phyloP scores from a whole-genome alignment of 2,888 invertebrate species.

The Apotomis turbidana region DNA sequence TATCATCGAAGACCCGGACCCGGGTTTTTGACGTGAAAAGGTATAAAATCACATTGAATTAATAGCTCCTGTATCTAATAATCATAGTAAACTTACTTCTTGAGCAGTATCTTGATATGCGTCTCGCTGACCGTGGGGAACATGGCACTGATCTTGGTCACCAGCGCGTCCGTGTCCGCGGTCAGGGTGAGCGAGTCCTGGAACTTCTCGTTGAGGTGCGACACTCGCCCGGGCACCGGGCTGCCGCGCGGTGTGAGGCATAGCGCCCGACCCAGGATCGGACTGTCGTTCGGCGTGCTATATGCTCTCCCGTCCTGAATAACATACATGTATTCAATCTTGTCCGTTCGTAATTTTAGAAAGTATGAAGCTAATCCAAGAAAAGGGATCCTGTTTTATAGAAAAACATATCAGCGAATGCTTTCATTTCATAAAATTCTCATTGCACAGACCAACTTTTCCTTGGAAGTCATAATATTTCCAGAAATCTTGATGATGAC shows the following conservation, averaged over 20 bases:
- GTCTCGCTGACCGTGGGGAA: slow-evolving; percentile 96
- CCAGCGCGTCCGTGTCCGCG: slow-evolving; percentile 88
- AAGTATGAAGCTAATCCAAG: no score
- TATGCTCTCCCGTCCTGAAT: slow-evolving; percentile 67
- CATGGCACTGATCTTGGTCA: slow-evolving; percentile 92
- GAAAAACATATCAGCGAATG: background rate
- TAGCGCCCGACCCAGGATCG: slow-evolving; percentile 74
- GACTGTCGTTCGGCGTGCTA: slow-evolving; percentile 74
- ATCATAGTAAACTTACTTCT: slow-evolving; percentile 88
- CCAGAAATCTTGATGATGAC: no score
- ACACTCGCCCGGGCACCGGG: slow-evolving; percentile 78
- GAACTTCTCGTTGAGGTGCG: slow-evolving; percentile 76
- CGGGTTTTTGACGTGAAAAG: no score
- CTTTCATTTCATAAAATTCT: no score
- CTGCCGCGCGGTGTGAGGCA: slow-evolving; percentile 79
- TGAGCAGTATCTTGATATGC: slow-evolving; percentile 92
- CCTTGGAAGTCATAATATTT: background rate
- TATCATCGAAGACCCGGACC: no score
- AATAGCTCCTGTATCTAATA: no score
- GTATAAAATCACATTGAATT: no score
- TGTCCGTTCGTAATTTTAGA: no score
- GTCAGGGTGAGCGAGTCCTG: slow-evolving; percentile 87
- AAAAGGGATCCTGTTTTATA: no score
- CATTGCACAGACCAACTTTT: no score
- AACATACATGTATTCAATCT: background rate